These are phyloP conservation scores for Myotis vivesi DNA, from an alignment of 2,797 vertebrate genomes.

Conservation along the genomic window DNA sequence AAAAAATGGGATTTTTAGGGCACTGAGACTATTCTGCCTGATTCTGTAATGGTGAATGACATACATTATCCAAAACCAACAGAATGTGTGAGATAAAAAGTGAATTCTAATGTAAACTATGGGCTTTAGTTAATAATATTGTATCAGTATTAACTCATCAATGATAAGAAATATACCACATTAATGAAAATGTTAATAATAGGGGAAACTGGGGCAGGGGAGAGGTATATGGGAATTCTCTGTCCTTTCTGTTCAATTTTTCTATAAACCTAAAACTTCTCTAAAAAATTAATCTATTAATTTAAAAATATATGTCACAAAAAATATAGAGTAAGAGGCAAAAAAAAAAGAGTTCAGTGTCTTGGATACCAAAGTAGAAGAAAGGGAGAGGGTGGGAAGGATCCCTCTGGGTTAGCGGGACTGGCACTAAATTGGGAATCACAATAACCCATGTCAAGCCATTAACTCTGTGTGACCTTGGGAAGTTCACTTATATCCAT, in stretches of 20 bases:
- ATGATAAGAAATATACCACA: neutral
- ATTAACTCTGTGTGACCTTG: neutral
- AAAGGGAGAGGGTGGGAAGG: neutral
- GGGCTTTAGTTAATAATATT: neutral
- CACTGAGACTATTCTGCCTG: neutral
- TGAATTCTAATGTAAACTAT: neutral
- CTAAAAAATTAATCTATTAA: neutral
- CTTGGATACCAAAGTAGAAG: neutral
- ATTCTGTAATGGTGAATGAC: neutral
- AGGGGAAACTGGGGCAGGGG: accelerated
- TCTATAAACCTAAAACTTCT: neutral
- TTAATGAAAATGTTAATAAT: neutral
- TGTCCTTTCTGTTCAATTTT: neutral
- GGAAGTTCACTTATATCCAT: neutral
- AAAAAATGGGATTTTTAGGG: neutral
- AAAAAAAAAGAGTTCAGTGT: neutral
- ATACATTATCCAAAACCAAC: neutral
- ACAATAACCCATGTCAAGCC: neutral
- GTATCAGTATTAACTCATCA: neutral
- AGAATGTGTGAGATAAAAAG: neutral
- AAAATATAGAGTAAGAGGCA: neutral
- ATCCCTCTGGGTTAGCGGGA: too few relatives aligned
- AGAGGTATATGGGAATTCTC: neutral
- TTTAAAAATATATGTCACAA: neutral
- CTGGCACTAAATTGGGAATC: neutral